Percentiles rank a stretch among this genome's conserved stretches.
Conservation (phyloP, 1,140 invertebrate species). For the Zaprionus camerounensis region DNA sequence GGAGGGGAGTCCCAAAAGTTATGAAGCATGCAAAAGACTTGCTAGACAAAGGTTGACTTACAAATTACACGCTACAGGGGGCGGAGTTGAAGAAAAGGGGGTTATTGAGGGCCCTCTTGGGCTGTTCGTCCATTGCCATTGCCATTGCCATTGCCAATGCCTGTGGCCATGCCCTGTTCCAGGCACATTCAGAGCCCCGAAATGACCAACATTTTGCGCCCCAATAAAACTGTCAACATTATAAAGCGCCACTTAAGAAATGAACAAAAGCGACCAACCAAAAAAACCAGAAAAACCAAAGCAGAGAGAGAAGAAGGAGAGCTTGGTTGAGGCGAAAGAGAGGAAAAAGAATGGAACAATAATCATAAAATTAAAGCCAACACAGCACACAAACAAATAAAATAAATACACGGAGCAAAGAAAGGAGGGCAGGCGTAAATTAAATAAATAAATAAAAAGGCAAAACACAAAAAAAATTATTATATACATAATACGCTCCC, state of each 20-base stretch:
- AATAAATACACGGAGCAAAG: constrained; percentile 33
- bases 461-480: constrained; percentile 41
- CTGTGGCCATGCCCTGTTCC: constrained; percentile 20
- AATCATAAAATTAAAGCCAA: constrained; percentile 58
- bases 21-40: constrained; percentile 4
- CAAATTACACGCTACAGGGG: background rate
- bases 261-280: constrained; percentile 67
- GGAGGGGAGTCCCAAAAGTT: background rate
- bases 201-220: constrained; percentile 77
- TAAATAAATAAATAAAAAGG: constrained; percentile 54
- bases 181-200: constrained; percentile 17
- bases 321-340: background rate
- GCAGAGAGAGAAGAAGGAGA: too few species aligned
- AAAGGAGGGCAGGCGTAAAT: constrained; percentile 47
- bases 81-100: background rate
- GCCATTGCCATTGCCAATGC: constrained; percentile 9
- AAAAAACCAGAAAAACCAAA: constrained; percentile 27
- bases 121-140: background rate
- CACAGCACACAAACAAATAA: constrained; percentile 35
- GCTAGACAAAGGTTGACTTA: constrained; percentile 11
- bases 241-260: constrained; percentile 82
- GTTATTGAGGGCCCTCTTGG: too few species aligned
- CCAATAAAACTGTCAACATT: constrained; percentile 81
- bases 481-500: background rate
- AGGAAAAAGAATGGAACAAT: constrained; percentile 39